Base-by-base conservation (phyloP, 2,797 vertebrate species). In the Luscinia megarhynchos region DNA sequence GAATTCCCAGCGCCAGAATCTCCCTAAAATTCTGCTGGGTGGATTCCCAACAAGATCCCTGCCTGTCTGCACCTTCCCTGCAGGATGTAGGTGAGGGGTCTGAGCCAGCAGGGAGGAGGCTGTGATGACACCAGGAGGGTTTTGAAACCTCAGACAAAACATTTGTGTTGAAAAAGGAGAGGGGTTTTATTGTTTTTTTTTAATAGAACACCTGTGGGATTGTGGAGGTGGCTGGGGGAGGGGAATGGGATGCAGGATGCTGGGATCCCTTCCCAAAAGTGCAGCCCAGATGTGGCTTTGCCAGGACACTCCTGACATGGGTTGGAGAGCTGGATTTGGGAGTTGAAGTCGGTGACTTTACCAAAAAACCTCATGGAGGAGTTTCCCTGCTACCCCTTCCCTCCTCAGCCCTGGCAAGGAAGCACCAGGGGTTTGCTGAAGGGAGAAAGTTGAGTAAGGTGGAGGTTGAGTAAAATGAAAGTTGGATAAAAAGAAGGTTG, bases 131-230 rank as follows among this genome's bases (percentile, higher is more conserved):
- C 86, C 5, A 0, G 22, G 36, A 16, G 32, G 82, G 66, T 93
- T 96, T 93, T 32, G 96, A 94, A 95, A 95, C 51, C 29, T 50
- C 93, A 86, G 46, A 59, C 76, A 48, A 82, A 96, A 57, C 46
- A 53, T 3, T 84, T 1, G 34, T 46, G 80, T 61, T 53, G 69
- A 19, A 72, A 90, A 87, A 21, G 16, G 29, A 38, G 10, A 22
- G 8, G 36, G 12, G 2, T 14, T 22, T 2, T 20, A 18, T 26
- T 17, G 3, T 54, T 17, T 26, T 6, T 6, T 20, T 36, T 45
- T 12, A 3, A 29, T 10, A 10, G 40, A 41, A 6, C 18, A 8
- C 34, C 53, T 8, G 4, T 0, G 58, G 8, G 54, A 3, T 29
- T 36, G 8, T 0, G 3, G 84, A n/a, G 68, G 84, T 8, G 16